phyloP scores from a whole-genome alignment of 2,888 invertebrate genomes.

The Sesamia inferens region DNA sequence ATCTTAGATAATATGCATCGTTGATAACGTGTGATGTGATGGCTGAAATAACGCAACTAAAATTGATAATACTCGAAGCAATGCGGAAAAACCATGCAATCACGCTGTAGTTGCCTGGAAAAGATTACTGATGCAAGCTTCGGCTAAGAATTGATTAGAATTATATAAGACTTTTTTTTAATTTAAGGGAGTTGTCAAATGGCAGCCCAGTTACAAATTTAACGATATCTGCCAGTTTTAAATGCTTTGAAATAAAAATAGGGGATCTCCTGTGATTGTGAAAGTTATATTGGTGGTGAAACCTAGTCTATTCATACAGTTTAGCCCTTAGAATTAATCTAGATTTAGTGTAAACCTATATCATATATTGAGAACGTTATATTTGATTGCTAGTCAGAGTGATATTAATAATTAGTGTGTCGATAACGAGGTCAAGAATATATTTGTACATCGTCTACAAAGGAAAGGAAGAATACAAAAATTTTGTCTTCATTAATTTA shows the following conservation, averaged over 20 bases:
- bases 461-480: not conserved
- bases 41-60: slow-evolving; percentile 10
- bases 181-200: not conserved
- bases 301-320: not conserved
- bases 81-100: slow-evolving; percentile 5
- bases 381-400: slow-evolving; percentile 7
- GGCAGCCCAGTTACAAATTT: not conserved
- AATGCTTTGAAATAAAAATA: not conserved
- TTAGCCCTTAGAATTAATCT: not conserved
- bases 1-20: slow-evolving; percentile 87
- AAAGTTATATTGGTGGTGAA: not conserved
- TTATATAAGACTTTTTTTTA: slow-evolving; percentile 8
- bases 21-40: slow-evolving; percentile 45
- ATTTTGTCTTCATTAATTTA: slow-evolving; percentile 33
- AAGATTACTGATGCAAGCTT: slow-evolving; percentile 4
- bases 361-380: not conserved
- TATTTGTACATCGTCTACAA: not conserved
- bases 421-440: not conserved
- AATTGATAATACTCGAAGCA: slow-evolving; percentile 38
- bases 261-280: not conserved
- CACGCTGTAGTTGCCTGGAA: not conserved
- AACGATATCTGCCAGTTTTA: not conserved
- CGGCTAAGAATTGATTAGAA: not conserved
- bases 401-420: slow-evolving; percentile 1
- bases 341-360: not conserved